Conservation (phyloP, 2,113 vertebrate genomes). For the Gorsachius goisagi region DNA sequence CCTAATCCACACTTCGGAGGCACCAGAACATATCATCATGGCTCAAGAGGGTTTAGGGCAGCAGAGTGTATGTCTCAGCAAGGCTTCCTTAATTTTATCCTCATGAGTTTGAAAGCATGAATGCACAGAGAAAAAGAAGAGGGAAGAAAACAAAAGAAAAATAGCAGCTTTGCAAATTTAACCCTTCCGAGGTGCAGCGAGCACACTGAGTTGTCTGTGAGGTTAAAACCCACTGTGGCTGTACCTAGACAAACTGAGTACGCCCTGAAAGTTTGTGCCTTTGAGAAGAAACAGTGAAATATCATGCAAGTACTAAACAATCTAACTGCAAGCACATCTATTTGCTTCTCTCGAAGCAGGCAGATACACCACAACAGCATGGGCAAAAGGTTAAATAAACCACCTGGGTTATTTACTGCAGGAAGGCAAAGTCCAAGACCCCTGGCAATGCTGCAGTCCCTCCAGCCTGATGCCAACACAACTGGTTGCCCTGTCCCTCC, state of each 20-base stretch:
- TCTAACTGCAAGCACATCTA: not conserved
- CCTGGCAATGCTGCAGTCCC: not conserved
- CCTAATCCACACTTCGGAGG: not conserved
- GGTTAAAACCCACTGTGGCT: not conserved
- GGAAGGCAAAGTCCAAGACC: not conserved
- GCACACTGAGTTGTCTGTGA: not conserved
- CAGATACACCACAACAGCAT: not conserved
- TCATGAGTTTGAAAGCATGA: not conserved
- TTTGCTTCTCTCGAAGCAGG: not conserved
- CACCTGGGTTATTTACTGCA: not conserved
- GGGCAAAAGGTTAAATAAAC: not conserved
- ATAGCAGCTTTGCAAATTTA: not conserved
- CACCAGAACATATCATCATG: not conserved
- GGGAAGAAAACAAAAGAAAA: not conserved
- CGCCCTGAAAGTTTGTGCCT: not conserved
- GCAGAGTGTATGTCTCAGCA: not conserved
- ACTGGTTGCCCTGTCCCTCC: not conserved
- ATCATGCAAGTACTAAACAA: not conserved
- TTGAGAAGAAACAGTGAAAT: not conserved
- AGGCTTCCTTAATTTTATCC: not conserved
- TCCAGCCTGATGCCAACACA: not conserved
- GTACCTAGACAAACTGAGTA: not conserved
- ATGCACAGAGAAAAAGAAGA: not conserved
- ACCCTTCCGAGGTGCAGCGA: not conserved
- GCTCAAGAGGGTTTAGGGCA: not conserved